Base-by-base conservation (phyloP, 2,888 invertebrate species). In the Arrhopalites spinosus region DNA sequence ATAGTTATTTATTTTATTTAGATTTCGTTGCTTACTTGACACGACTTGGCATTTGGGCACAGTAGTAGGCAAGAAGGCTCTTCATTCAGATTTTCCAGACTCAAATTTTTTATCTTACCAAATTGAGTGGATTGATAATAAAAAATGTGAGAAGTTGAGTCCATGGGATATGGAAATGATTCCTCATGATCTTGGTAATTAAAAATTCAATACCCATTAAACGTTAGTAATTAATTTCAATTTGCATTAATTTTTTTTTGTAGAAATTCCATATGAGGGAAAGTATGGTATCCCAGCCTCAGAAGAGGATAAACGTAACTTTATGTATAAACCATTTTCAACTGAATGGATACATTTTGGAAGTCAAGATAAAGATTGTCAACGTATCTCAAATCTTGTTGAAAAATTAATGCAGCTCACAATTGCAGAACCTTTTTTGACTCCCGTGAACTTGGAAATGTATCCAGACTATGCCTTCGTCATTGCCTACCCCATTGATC, bases 41-140 rank as follows among this genome's bases (percentile, higher is more conserved):
- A 96, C 96, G 85, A 91, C 92, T 67, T 98, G 98, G 98, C 98
- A 96, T 96, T 91, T 93, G 85, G 98, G 98, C 0, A 89, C 89
- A 77, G 92, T 95, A 50, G 89, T 90, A 79, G 88, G 89, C 0
- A 89, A 91, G 74, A 89, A 90, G 81, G 90, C 92, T 0, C 87
- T 90, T 25, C 89, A 90, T 76, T 86, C 89, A 1, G 88, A 89
- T 75, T 92, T 90, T 84, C 90, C 91, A 0, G 90, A 92, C 82
- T 93, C 93, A 0, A 88, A 89, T 79, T 94, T 93, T 85, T 90
- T 93, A 87, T 93, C 92, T 82, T 92, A 91, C 81, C 87, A 89
- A 3, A 92, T 92, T 68, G 88, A 91, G 75, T 98, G 98, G 98
- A 96, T 96, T 86, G 59, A 59, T 7, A n/a, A 25, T 23, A n/a